Conservation (phyloP, 2,113 vertebrate genomes). For the Aythya baeri region DNA sequence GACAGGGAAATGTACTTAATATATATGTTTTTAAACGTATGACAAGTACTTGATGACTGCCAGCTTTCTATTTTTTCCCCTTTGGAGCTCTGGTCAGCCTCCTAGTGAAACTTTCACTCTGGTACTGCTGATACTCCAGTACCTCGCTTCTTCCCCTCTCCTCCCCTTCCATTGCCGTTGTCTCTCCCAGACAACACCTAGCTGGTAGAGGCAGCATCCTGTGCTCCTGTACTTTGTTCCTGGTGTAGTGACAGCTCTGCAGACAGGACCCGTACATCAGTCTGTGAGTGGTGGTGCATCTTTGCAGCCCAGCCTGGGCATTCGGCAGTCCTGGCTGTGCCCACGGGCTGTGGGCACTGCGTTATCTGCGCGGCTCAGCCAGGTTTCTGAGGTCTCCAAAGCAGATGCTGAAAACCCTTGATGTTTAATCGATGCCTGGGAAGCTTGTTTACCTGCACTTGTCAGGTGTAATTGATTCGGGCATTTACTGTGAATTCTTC, state of each 20-base stretch:
- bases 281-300: neutral
- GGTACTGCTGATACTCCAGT: neutral
- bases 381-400: neutral
- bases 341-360: accelerated
- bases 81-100: conserved; percentile 22
- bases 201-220: neutral
- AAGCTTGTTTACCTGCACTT: conserved; percentile 10
- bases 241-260: accelerated
- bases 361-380: neutral
- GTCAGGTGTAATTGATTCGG: conserved; percentile 20
- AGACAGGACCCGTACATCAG: neutral
- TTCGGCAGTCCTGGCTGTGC: neutral
- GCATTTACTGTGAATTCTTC: conserved; percentile 37
- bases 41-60: conserved; percentile 33
- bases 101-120: neutral
- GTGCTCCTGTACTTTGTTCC: neutral
- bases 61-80: neutral
- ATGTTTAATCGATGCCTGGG: conserved; percentile 32
- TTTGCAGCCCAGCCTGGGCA: neutral
- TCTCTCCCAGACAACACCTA: too few species aligned
- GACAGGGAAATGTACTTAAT: neutral
- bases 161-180: neutral
- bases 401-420: neutral
- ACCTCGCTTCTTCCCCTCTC: neutral
- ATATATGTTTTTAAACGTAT: neutral